phyloP scores from a whole-genome alignment of 2,113 vertebrate species.

The Indicator indicator region DNA sequence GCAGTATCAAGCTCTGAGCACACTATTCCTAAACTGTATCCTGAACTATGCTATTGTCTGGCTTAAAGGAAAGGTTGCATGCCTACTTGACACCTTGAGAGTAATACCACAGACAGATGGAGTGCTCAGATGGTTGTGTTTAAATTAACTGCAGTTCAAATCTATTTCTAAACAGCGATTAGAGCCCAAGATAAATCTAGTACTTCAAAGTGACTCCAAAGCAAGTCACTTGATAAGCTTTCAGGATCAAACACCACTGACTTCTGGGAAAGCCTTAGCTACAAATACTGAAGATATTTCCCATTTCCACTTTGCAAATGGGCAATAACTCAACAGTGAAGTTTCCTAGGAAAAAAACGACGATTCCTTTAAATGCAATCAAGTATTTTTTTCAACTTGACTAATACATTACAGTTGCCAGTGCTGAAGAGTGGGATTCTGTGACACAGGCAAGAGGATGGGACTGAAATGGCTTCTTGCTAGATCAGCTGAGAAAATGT shows the following conservation, averaged over 20 bases:
- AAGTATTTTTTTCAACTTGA: not conserved
- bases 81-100: not conserved
- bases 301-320: not conserved
- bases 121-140: not conserved
- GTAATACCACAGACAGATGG: not conserved
- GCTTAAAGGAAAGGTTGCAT: not conserved
- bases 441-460: not conserved
- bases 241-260: not conserved
- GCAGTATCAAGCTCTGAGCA: not conserved
- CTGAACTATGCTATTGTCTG: not conserved
- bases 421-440: not conserved
- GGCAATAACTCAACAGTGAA: not conserved
- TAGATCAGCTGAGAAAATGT: not conserved
- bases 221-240: not conserved
- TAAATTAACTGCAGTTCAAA: not conserved
- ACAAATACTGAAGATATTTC: not conserved
- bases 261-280: not conserved
- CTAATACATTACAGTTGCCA: not conserved
- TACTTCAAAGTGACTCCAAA: not conserved
- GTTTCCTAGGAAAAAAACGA: not conserved
- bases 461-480: not conserved
- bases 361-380: not conserved
- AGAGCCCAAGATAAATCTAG: not conserved
- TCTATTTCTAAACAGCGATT: slow-evolving; percentile 1
- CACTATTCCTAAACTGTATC: not conserved